Evolutionary conservation across 2,797 vertebrate genomes (phyloP), one percentile per base, ranked within the genome.

Genomic region (Setipinna tenuifilis): DNA sequence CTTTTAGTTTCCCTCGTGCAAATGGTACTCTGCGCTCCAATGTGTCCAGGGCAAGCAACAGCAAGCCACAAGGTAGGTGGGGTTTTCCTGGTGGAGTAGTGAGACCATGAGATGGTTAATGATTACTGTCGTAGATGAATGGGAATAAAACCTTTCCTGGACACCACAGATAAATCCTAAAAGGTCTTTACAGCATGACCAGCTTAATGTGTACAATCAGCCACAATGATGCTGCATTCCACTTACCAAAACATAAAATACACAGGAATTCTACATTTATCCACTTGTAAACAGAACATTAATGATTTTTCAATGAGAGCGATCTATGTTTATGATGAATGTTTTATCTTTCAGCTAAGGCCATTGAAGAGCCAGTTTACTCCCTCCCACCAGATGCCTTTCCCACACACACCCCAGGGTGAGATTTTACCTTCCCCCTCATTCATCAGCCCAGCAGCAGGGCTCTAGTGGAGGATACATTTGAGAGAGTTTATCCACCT

Each of bases 341-440:
- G 46, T 0, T 86, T 59, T 91, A 41, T 84, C 41, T 87, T 91
- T 50, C 86, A 95, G 94, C 93, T 46, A 93, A 92, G 62, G 62
- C 92, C 62, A 71, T 19, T 62, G 95, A 96, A 25, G 96, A 96
- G 89, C 96, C 96, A 0, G 89, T 96, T 85, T 96, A 96, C 89
- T 95, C 93, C 10, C 92, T 96, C 58, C 96, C 96, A 23, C 96
- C 96, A 83, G 96, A 96, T 61, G 96, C 95, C 0, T 95, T 92
- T 85, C 93, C 94, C 21, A 71, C 92, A 48, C 41, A 91, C 62
- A 93, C 88, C 87, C 84, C 88, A 54, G 95, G 94, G 96, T 96
- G 83, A 93, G 92, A 84, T 82, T 48, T 25, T 82, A 16, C 21
- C 23, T 21, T n/a, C 6, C 21, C 9, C 14, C 11, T 25, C 61